phyloP scores from a whole-genome alignment of 2,888 invertebrate genomes.

The Drosophila algonquin region DNA sequence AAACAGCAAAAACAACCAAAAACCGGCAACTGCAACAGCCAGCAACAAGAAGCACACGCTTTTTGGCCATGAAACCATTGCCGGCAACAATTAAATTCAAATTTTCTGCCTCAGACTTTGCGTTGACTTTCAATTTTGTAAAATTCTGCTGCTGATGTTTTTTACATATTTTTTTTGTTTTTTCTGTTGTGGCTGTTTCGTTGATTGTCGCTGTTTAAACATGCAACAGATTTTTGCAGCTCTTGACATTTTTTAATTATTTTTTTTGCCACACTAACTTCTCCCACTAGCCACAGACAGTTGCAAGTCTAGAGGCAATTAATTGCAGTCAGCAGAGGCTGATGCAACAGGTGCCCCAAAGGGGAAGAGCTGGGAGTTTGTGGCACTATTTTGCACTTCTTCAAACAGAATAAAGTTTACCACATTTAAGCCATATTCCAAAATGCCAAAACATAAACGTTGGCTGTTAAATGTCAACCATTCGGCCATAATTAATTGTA shows the following conservation, averaged over 20 bases:
- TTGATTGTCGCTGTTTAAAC: slow-evolving; percentile 13
- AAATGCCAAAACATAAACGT: slow-evolving; percentile 58
- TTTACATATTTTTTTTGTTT: slow-evolving; percentile 2
- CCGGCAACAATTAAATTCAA: slow-evolving; percentile 60
- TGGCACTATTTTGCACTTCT: slow-evolving; percentile 49
- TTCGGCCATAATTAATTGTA: neutral
- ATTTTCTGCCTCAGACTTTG: slow-evolving; percentile 48
- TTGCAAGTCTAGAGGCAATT: slow-evolving; percentile 59
- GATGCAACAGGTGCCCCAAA: slow-evolving; percentile 22
- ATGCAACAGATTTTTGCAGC: slow-evolving; percentile 44
- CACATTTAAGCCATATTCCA: slow-evolving; percentile 11
- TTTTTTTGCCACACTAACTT: slow-evolving; percentile 9
- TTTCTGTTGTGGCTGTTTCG: slow-evolving; percentile 4
- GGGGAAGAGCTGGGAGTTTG: neutral
- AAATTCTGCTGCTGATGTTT: slow-evolving; percentile 21
- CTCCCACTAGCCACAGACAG: slow-evolving; percentile 21
- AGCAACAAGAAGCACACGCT: slow-evolving; percentile 8
- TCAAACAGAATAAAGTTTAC: slow-evolving; percentile 24
- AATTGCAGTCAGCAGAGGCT: slow-evolving; percentile 39
- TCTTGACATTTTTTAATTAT: slow-evolving; percentile 30
- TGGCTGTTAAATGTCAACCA: slow-evolving; percentile 53
- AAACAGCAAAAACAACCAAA: slow-evolving; percentile 16
- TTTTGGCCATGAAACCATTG: slow-evolving; percentile 68
- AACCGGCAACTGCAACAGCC: slow-evolving; percentile 6
- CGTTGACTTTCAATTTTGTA: slow-evolving; percentile 32